Base-by-base conservation (phyloP, 2,113 vertebrate genomes). In the Dolichotis patagonum region DNA sequence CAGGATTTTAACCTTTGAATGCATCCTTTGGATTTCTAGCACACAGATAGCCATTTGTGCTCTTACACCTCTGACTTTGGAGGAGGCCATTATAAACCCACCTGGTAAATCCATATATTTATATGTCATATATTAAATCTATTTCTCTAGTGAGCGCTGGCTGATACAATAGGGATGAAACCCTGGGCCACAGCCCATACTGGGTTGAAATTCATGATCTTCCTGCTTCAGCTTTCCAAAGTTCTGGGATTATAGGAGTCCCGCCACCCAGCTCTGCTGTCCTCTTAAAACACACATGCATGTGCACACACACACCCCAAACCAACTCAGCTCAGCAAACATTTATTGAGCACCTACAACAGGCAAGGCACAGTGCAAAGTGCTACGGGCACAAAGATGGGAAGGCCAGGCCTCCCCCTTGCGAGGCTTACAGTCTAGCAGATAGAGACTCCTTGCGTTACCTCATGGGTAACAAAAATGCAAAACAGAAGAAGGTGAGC, bases 301-400 rank as follows among this genome's bases (percentile, higher is more conserved):
- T 9, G 10, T 52, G 49, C 49, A 46, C 43, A 46, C 30, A 85
- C 2, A 7, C 78, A 49, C n/a, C 16, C 14, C 85, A 92, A 80
- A 63, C 49, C 65, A 38, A 7, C 16, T 84, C 49, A 75, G 54
- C 58, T 95, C 85, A 73, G 90, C 63, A 93, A 63, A 35, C 19
- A 20, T 98, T 98, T 98, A 97, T 97, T 97, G 82, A 63, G 56
- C 56, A 86, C 90, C 54, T 90, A 80, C 38, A 17, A 60, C 1
- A 38, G 73, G 58, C 73, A 91, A 94, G 95, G 90, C 94, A 89
- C 83, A 84, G 41, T 32, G 24, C 49, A 41, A 54, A 30, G 38
- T 26, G 63, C 69, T 41, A 26, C 12, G 73, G 67, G 12, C 9
- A 63, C 84, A 71, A 19, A 85, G 75, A 30, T 12, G 41, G 73